Conservation (phyloP, 1,140 invertebrate genomes). For the Drosophila sp. region DNA sequence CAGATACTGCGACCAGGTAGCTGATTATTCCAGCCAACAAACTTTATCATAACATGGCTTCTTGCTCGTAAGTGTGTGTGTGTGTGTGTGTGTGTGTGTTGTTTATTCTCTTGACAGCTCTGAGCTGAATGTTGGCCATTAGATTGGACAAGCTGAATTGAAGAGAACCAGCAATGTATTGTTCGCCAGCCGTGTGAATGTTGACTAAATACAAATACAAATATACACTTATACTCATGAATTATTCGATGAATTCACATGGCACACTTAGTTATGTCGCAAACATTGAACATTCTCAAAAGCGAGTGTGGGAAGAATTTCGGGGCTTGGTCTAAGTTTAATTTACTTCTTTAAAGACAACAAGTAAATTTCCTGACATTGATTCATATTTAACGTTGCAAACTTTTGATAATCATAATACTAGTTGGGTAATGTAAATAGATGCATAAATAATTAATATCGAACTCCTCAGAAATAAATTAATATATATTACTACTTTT, state of each 20-base stretch:
- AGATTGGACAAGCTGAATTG: constrained; percentile 50
- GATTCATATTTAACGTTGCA: too few species aligned
- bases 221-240: constrained; percentile 17
- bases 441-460: too few species aligned
- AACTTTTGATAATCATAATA: too few species aligned
- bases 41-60: constrained; percentile 33
- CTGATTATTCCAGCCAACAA: constrained; percentile 21
- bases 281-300: constrained; percentile 13
- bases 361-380: too few species aligned
- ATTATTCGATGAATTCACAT: constrained; percentile 39
- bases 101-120: constrained; percentile 28
- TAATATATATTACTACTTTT: too few species aligned
- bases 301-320: constrained; percentile 17
- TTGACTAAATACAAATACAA: constrained; percentile 29
- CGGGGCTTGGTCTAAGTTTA: neutral
- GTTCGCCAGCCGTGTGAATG: constrained; percentile 39
- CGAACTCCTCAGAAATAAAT: too few species aligned
- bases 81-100: neutral
- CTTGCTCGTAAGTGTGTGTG: neutral
- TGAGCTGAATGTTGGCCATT: constrained; percentile 56
- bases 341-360: neutral
- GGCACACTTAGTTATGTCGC: constrained; percentile 1
- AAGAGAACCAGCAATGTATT: constrained; percentile 16
- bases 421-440: too few species aligned
- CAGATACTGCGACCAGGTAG: constrained; percentile 15